Percentiles rank a stretch among this genome's conserved stretches.
Evolutionary conservation across 2,888 invertebrate genomes (phyloP).

Genomic region (Heterodera filipjevi): DNA sequence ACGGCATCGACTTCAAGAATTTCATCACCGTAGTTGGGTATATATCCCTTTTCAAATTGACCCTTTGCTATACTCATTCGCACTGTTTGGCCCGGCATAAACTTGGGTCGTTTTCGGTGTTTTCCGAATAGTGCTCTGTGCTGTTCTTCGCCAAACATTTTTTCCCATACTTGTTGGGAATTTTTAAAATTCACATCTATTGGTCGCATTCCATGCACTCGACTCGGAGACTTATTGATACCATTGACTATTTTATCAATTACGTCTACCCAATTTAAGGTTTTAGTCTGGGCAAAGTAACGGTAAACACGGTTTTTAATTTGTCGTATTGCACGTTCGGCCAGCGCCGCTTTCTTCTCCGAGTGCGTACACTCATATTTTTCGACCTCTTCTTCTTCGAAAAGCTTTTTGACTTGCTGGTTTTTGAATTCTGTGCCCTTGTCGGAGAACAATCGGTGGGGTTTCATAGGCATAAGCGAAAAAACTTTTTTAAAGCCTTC

Average conservation of each 20-base stretch:
- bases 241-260: slow-evolving; percentile 11
- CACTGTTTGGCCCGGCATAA: slow-evolving; percentile 3
- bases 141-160: slow-evolving; percentile 5
- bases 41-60: slow-evolving; percentile 15
- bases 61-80: slow-evolving; percentile 9
- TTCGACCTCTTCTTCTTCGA: slow-evolving; percentile 16
- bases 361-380: slow-evolving; percentile 22
- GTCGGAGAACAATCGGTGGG: slow-evolving; percentile 25
- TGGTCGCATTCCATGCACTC: slow-evolving; percentile 19
- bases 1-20: slow-evolving; percentile 6
- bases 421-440: slow-evolving; percentile 24
- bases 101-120: not conserved
- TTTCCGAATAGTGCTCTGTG: not conserved
- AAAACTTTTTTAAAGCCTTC: slow-evolving; percentile 2
- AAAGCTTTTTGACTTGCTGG: slow-evolving; percentile 10
- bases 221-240: not conserved
- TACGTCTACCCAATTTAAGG: slow-evolving; percentile 3
- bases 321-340: slow-evolving; percentile 22
- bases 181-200: slow-evolving; percentile 24
- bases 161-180: slow-evolving; percentile 11
- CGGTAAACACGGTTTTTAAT: slow-evolving; percentile 22
- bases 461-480: slow-evolving; percentile 29
- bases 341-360: slow-evolving; percentile 20
- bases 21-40: slow-evolving; percentile 18
- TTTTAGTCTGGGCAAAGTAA: slow-evolving; percentile 4